Percentiles rank a stretch among this genome's conserved stretches.
phyloP scores from a whole-genome alignment of 1,140 invertebrate species.

The Drosophila mauritiana region DNA sequence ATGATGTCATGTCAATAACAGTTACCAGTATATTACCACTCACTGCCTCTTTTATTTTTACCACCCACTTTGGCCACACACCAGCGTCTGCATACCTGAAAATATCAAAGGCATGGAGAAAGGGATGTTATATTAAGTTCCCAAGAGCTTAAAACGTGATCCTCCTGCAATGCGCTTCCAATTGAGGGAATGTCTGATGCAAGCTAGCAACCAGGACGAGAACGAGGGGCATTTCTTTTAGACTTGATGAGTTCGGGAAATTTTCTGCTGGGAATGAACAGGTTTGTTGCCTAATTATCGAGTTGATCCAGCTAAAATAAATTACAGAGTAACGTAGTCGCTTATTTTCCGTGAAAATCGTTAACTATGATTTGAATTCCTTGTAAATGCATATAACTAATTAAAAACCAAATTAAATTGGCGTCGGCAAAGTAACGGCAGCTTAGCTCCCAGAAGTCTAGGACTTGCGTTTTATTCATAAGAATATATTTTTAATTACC shows the following conservation, averaged over 20 bases:
- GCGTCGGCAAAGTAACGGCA: no score
- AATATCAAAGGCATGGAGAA: neutral
- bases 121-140: neutral
- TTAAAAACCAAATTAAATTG: no score
- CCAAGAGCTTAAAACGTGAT: slow-evolving; percentile 20
- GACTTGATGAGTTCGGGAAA: slow-evolving; percentile 26
- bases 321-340: neutral
- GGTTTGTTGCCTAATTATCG: slow-evolving; percentile 9
- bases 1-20: slow-evolving; percentile 81
- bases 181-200: slow-evolving; percentile 11
- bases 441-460: no score
- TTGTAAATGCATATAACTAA: no score
- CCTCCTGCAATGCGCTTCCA: slow-evolving; percentile 15
- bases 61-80: neutral
- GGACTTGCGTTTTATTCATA: no score
- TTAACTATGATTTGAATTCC: no score
- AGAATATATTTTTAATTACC: neutral
- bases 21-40: slow-evolving; percentile 63
- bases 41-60: neutral
- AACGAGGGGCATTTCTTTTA: slow-evolving; percentile 10
- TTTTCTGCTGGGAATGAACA: slow-evolving; percentile 2
- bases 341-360: no score
- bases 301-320: neutral
- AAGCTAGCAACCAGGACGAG: neutral
- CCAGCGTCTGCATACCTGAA: neutral